Evolutionary conservation across 23 tunicate genomes (phyloP).

Genomic region (Halocynthia aurantium): DNA sequence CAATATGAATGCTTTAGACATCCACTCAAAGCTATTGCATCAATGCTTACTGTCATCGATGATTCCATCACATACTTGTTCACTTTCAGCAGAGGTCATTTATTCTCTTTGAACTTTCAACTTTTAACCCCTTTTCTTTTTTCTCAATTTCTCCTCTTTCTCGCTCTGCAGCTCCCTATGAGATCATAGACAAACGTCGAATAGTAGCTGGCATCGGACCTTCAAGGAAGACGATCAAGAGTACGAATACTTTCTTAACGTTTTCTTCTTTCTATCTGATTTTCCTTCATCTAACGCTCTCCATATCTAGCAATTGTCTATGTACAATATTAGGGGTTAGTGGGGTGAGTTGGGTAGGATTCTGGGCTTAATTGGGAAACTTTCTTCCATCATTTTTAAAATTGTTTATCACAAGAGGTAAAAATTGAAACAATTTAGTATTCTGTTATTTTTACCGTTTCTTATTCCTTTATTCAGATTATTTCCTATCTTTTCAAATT

Average conservation of each 20-base stretch:
- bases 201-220: constrained; percentile 25
- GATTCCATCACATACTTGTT: constrained; percentile 44
- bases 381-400: too few relatives aligned
- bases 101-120: constrained; percentile 1
- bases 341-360: too few relatives aligned
- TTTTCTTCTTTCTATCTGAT: too few relatives aligned
- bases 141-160: constrained; percentile 1
- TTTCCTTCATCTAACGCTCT: too few relatives aligned
- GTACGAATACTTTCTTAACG: constrained; percentile 9
- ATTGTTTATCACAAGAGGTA: too few relatives aligned
- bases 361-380: too few relatives aligned
- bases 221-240: neutral
- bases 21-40: constrained; percentile 55
- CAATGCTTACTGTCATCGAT: constrained; percentile 37
- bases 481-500: neutral
- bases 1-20: constrained; percentile 42
- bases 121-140: neutral
- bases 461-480: neutral
- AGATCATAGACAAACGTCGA: constrained; percentile 54
- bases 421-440: too few relatives aligned
- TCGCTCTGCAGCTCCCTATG: constrained; percentile 9
- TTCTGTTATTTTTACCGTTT: too few relatives aligned
- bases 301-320: too few relatives aligned
- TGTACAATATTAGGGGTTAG: too few relatives aligned
- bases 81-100: constrained; percentile 10